Evolutionary conservation across 2,888 invertebrate species (phyloP).

Genomic region (Papilio elwesi): DNA sequence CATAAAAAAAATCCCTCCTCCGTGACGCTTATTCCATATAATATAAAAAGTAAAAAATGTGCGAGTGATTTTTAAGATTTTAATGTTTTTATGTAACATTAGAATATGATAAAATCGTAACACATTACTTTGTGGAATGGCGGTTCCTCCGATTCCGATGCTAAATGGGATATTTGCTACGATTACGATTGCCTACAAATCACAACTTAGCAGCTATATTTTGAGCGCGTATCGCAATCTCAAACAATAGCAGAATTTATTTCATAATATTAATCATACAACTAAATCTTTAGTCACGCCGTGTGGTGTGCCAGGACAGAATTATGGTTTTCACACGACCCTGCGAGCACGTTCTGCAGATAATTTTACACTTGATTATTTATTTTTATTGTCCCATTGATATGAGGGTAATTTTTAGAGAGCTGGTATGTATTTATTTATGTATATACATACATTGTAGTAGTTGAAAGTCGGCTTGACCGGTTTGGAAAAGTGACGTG

Average conservation of each 20-base stretch:
- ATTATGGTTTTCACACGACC: slow-evolving; percentile 36
- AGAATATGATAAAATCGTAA: no score
- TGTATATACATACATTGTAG: no score
- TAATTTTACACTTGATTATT: not conserved
- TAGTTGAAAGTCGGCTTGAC: no score
- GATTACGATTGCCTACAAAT: slow-evolving; percentile 29
- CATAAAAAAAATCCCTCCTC: no score
- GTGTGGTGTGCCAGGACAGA: slow-evolving; percentile 11
- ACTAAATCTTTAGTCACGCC: slow-evolving; percentile 34
- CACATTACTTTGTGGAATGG: no score
- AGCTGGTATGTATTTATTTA: no score
- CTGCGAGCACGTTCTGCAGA: slow-evolving; percentile 23
- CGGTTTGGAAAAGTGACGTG: no score
- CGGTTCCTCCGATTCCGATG: not conserved
- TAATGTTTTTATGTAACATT: no score
- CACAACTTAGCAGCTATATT: slow-evolving; percentile 36
- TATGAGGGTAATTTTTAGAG: no score
- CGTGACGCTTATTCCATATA: no score
- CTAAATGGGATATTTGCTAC: slow-evolving; percentile 18
- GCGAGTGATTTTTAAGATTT: no score
- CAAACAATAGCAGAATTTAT: slow-evolving; percentile 34
- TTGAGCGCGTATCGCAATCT: slow-evolving; percentile 30
- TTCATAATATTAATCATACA: slow-evolving; percentile 30
- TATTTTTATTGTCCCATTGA: slow-evolving; percentile 11
- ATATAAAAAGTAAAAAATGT: no score